Conservation (phyloP, 2,113 vertebrate species). For the Suncus etruscus region DNA sequence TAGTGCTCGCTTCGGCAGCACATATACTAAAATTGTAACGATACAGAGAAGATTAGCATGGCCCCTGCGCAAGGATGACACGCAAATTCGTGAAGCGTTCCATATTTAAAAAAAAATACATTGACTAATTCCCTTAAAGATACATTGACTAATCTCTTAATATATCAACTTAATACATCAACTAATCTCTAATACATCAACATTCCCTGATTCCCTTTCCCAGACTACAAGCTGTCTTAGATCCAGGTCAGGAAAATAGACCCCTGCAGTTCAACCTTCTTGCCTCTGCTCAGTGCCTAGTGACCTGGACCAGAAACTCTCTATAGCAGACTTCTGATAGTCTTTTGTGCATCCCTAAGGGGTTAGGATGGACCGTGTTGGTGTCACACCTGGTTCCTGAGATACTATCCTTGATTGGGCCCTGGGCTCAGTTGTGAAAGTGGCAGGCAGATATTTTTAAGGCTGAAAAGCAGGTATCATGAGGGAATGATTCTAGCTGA, state of each 20-base stretch:
- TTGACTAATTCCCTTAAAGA: too few species aligned
- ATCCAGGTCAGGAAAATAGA: neutral
- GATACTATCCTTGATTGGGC: neutral
- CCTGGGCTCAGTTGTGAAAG: neutral
- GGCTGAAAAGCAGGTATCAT: neutral
- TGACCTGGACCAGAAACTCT: neutral
- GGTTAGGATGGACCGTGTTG: neutral
- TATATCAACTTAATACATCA: too few species aligned
- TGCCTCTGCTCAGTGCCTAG: neutral
- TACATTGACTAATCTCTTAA: too few species aligned
- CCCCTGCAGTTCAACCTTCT: neutral
- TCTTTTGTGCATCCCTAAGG: too few species aligned
- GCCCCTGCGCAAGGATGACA: too few species aligned
- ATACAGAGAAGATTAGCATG: too few species aligned
- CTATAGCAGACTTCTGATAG: neutral
- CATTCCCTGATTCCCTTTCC: neutral
- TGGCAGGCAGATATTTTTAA: constrained; percentile 38
- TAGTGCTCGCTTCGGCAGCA: too few species aligned
- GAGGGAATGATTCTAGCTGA: neutral
- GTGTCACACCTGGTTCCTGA: neutral
- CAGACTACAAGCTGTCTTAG: neutral
- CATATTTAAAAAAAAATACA: too few species aligned
- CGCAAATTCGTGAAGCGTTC: too few species aligned
- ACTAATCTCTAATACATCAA: too few species aligned
- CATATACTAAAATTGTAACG: too few species aligned